These are phyloP conservation scores for Ctena decussata DNA, from an alignment of 2,888 invertebrate genomes.

Conservation along the genomic window DNA sequence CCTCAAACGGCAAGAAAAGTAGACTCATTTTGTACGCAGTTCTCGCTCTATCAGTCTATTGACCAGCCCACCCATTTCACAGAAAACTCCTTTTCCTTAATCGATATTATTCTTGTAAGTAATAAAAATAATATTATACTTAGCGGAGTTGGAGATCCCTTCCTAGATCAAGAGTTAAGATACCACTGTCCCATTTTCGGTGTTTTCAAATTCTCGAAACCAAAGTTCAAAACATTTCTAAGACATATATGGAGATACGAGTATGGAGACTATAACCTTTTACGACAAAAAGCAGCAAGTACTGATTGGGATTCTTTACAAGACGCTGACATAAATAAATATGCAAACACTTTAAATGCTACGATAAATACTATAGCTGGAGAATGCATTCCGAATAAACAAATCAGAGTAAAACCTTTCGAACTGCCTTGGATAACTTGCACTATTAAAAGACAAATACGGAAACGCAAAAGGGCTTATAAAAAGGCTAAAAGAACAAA, in stretches of 20 bases:
- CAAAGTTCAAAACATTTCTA: neutral
- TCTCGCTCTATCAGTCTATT: too few species aligned
- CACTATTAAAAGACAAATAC: neutral
- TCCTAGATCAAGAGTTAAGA: too few species aligned
- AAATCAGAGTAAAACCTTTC: neutral
- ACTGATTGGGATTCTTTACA: neutral
- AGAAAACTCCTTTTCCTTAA: too few species aligned
- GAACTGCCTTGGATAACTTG: neutral
- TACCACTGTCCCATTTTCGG: too few species aligned
- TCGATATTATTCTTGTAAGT: too few species aligned
- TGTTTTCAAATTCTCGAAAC: too few species aligned
- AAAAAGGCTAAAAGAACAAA: neutral
- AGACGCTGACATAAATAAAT: neutral
- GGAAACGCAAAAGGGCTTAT: neutral
- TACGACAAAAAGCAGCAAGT: neutral
- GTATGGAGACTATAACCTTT: neutral
- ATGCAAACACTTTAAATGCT: neutral
- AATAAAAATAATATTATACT: too few species aligned
- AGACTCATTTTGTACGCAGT: too few species aligned
- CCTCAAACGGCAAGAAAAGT: too few species aligned
- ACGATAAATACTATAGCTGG: neutral
- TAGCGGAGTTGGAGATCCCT: too few species aligned
- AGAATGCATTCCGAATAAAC: neutral
- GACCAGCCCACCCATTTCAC: too few species aligned
- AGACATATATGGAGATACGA: neutral